Percentiles rank a stretch among this genome's conserved stretches.
Evolutionary conservation across 2,888 invertebrate species (phyloP).

Genomic region (Netelia melanura): DNA sequence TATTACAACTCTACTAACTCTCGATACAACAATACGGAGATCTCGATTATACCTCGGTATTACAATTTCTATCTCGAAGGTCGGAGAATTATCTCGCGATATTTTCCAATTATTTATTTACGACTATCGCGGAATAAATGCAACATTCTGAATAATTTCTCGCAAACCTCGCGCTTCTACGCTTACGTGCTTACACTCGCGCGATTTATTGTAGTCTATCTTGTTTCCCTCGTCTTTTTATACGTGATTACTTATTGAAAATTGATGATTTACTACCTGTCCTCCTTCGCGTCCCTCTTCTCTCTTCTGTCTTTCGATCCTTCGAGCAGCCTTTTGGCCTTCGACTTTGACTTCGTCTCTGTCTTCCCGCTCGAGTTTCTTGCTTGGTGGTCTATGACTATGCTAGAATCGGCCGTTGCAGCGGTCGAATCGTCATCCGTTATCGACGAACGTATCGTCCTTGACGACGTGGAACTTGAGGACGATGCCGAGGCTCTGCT

Average conservation of each 20-base stretch:
- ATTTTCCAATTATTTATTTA: slow-evolving; percentile 66
- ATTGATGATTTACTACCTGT: slow-evolving; percentile 72
- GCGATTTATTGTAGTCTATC: slow-evolving; percentile 20
- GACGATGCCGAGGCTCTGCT: slow-evolving; percentile 81
- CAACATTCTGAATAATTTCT: slow-evolving; percentile 59
- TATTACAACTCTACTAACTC: slow-evolving; percentile 44
- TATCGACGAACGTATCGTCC: slow-evolving; percentile 69
- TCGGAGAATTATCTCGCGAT: slow-evolving; percentile 22
- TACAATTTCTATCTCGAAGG: slow-evolving; percentile 40
- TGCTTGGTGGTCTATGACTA: slow-evolving; percentile 76
- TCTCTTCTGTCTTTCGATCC: slow-evolving; percentile 77
- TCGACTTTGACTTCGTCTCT: slow-evolving; percentile 77
- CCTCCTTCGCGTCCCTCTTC: slow-evolving; percentile 79
- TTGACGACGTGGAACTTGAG: slow-evolving; percentile 66
- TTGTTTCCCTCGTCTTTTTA: background rate
- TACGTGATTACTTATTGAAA: slow-evolving; percentile 1
- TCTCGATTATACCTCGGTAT: slow-evolving; percentile 35
- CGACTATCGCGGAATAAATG: slow-evolving; percentile 54
- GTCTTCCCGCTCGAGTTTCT: slow-evolving; percentile 76
- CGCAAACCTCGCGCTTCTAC: slow-evolving; percentile 10
- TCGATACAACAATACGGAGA: slow-evolving; percentile 47
- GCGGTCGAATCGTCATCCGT: slow-evolving; percentile 77
- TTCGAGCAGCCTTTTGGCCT: slow-evolving; percentile 79
- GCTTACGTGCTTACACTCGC: slow-evolving; percentile 14
- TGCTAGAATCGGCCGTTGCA: slow-evolving; percentile 76